Conservation (phyloP, 2,113 vertebrate genomes). For the Plecotus auritus region DNA sequence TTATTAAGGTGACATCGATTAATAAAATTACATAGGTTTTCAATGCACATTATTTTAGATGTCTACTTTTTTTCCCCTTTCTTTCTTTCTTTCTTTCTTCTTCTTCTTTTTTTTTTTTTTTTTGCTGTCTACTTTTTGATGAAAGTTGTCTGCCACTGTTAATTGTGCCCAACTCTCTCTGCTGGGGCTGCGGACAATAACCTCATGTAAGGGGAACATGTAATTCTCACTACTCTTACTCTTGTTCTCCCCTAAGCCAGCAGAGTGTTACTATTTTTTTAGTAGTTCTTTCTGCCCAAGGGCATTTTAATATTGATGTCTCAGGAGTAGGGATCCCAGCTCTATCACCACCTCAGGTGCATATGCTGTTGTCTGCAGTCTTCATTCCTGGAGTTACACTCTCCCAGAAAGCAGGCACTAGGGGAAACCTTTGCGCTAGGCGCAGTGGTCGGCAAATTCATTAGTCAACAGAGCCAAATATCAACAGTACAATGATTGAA, state of each 20-base stretch:
- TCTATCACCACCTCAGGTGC: background rate
- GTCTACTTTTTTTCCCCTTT: background rate
- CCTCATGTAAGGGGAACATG: background rate
- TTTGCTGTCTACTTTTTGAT: background rate
- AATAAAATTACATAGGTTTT: background rate
- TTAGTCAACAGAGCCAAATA: too few species aligned
- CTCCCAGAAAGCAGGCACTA: background rate
- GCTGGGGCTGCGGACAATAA: background rate
- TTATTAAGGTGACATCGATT: background rate
- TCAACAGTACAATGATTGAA: too few species aligned
- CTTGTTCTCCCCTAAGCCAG: background rate
- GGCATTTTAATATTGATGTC: background rate
- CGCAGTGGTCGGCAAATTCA: too few species aligned
- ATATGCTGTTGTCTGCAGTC: background rate
- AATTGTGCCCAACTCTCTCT: background rate
- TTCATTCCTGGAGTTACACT: background rate
- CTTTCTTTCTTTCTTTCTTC: too few species aligned
- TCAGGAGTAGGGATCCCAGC: background rate
- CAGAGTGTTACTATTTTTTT: background rate
- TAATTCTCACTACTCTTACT: background rate
- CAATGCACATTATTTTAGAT: background rate
- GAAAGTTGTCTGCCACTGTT: background rate
- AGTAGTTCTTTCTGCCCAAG: background rate
- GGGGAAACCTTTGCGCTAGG: background rate
- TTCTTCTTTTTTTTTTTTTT: too few species aligned